Evolutionary conservation across 2,113 vertebrate species (phyloP).

Genomic region (Tauraco erythrolophus): DNA sequence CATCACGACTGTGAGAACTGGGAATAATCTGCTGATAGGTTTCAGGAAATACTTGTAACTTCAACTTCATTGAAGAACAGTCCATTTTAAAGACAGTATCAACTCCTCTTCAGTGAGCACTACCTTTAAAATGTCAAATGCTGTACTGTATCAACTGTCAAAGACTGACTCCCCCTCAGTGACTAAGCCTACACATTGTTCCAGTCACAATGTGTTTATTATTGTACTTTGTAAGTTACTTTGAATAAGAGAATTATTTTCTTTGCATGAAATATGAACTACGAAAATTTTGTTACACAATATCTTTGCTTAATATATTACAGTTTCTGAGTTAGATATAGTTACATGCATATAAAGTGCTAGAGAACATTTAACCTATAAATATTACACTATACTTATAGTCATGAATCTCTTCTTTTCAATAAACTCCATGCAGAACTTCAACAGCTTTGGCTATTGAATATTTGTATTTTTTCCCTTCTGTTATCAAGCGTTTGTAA

Average conservation of each 20-base stretch:
- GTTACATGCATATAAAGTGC: neutral
- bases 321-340: neutral
- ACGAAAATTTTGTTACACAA: neutral
- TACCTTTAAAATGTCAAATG: neutral
- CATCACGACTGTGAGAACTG: neutral
- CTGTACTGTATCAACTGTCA: neutral
- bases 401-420: neutral
- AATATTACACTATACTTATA: neutral
- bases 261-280: neutral
- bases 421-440: neutral
- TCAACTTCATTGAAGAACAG: neutral
- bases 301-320: neutral
- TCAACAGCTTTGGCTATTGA: neutral
- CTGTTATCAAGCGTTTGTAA: neutral
- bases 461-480: neutral
- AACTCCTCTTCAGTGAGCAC: neutral
- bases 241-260: neutral
- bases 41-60: neutral
- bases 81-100: neutral
- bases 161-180: neutral
- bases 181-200: neutral
- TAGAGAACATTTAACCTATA: neutral
- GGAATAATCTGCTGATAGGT: neutral
- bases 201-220: conserved; percentile 1
- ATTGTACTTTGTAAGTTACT: neutral